Conservation (phyloP, 2,797 vertebrate genomes). For the Todus mexicanus region DNA sequence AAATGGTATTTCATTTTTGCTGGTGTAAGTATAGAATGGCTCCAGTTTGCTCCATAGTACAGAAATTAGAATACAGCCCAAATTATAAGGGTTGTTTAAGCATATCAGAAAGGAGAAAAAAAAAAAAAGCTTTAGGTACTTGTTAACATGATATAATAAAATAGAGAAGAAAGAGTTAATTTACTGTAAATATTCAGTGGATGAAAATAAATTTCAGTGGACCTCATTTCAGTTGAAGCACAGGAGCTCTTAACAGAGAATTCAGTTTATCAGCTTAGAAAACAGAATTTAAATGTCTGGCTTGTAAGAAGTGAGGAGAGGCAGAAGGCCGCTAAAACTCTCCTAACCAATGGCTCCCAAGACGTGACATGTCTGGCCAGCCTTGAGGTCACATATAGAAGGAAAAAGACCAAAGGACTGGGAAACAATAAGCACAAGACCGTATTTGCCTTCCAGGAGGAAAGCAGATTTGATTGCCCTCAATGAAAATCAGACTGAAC, state of each 20-base stretch:
- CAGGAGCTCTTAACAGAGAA: background rate
- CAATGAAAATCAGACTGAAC: background rate
- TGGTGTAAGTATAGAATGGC: background rate
- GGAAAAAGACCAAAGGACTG: background rate
- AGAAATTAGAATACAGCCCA: background rate
- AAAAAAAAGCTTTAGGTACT: background rate
- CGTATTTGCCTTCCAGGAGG: background rate
- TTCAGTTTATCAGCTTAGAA: background rate
- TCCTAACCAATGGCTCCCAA: background rate
- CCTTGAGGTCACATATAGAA: background rate
- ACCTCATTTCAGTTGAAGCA: background rate
- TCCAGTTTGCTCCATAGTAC: background rate
- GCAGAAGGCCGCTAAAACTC: background rate
- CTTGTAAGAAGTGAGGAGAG: background rate
- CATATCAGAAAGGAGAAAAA: background rate
- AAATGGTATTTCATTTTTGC: background rate
- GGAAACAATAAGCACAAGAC: background rate
- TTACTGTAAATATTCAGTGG: background rate
- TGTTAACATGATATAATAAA: background rate
- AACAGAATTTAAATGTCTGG: background rate
- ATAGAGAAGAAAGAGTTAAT: background rate
- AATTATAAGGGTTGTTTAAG: background rate
- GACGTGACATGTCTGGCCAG: background rate
- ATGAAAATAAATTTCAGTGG: background rate
- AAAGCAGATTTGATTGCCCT: background rate